These are phyloP conservation scores for Lateolabrax maculatus DNA, from an alignment of 2,797 vertebrate species.

Conservation along the genomic window DNA sequence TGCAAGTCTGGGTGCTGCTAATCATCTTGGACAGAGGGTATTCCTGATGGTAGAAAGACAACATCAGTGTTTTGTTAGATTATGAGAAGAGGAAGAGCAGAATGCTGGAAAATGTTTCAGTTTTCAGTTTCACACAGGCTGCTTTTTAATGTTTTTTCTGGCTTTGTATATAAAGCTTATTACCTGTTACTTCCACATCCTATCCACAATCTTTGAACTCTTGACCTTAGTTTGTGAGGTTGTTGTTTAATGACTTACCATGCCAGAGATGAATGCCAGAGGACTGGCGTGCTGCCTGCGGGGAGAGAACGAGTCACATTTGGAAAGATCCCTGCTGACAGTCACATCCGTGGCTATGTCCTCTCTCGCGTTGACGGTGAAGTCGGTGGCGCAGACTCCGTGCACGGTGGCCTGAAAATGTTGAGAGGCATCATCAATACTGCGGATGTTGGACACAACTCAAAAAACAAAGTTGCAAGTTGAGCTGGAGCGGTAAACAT, in stretches of 20 bases:
- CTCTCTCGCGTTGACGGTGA: constrained; percentile 84
- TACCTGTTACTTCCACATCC: too few species aligned
- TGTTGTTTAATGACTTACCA: constrained; percentile 81
- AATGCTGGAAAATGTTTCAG: background rate
- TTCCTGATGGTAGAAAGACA: constrained; percentile 77
- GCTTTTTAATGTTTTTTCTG: background rate
- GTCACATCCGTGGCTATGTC: constrained; percentile 87
- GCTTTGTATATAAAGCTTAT: too few species aligned
- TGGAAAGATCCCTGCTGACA: constrained; percentile 87
- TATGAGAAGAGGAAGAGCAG: background rate
- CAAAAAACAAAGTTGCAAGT: constrained; percentile 3
- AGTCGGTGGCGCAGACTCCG: constrained; percentile 89
- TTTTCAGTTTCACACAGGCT: background rate
- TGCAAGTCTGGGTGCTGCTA: constrained; percentile 91
- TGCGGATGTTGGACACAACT: constrained; percentile 8
- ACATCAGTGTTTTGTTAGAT: constrained; percentile 10
- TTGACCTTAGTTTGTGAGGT: constrained; percentile 6
- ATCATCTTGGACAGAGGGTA: constrained; percentile 89
- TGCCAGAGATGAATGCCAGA: constrained; percentile 90
- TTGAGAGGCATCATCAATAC: constrained; percentile 21
- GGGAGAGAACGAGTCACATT: constrained; percentile 87
- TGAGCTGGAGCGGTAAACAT: constrained; percentile 22
- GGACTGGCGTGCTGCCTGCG: constrained; percentile 88
- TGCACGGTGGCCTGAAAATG: constrained; percentile 89
- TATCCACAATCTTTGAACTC: background rate